phyloP scores from a whole-genome alignment of 2,113 vertebrate species.

The Papio anubis region DNA sequence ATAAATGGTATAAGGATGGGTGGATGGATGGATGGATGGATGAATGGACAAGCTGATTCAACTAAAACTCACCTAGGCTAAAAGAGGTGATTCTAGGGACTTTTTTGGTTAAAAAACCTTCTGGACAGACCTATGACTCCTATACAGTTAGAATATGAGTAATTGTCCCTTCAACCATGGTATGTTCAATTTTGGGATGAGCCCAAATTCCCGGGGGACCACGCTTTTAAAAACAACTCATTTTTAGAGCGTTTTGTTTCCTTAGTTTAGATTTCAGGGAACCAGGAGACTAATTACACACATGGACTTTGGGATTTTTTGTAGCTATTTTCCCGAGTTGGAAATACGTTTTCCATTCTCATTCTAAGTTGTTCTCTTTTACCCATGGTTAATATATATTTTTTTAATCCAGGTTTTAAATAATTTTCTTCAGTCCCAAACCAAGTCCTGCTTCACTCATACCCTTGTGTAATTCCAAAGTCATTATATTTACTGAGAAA shows the following conservation, averaged over 20 bases:
- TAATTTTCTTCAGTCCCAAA: neutral
- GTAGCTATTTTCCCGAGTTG: constrained; percentile 56
- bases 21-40: neutral
- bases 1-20: neutral
- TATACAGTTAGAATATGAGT: neutral
- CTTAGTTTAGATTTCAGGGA: constrained; percentile 58
- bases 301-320: neutral
- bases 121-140: neutral
- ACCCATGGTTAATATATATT: neutral
- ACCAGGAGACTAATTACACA: constrained; percentile 31
- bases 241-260: constrained; percentile 40
- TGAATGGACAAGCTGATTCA: neutral
- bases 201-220: neutral
- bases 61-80: neutral
- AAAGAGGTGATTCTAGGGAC: neutral
- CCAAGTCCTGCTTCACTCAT: neutral
- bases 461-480: constrained; percentile 22
- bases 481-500: constrained; percentile 18
- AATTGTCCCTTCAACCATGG: neutral
- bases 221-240: neutral
- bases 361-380: constrained; percentile 30
- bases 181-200: neutral
- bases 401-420: constrained; percentile 40
- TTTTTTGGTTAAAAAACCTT: neutral
- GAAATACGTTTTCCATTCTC: constrained; percentile 56